phyloP scores from a whole-genome alignment of 2,113 vertebrate species.

The Blennius ocellaris region DNA sequence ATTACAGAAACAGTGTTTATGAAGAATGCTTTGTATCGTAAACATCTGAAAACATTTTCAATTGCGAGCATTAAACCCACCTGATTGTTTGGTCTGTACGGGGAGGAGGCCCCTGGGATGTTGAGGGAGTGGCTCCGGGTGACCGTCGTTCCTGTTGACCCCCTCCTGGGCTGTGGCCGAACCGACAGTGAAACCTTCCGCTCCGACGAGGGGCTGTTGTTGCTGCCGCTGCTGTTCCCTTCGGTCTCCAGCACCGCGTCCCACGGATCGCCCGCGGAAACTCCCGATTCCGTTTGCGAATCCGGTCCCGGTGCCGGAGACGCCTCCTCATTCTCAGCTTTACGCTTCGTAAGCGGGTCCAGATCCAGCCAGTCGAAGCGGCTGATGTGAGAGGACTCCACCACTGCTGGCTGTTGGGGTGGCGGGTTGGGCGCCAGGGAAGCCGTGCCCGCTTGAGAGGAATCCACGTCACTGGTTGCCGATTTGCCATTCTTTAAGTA shows the following conservation, averaged over 20 bases:
- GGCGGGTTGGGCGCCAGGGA: constrained; percentile 77
- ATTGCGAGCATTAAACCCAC: constrained; percentile 73
- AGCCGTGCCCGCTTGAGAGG: constrained; percentile 69
- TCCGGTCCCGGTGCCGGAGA: constrained; percentile 46
- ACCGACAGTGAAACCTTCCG: constrained; percentile 68
- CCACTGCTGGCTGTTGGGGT: constrained; percentile 59
- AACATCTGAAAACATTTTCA: not conserved
- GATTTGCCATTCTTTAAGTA: constrained; percentile 93
- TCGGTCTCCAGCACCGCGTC: constrained; percentile 95
- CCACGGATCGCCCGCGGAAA: constrained; percentile 91
- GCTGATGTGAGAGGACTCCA: constrained; percentile 82
- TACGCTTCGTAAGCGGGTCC: constrained; percentile 93
- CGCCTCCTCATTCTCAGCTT: constrained; percentile 85
- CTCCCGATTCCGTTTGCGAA: constrained; percentile 48
- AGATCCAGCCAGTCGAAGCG: constrained; percentile 96
- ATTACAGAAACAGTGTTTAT: no score
- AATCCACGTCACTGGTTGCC: constrained; percentile 83
- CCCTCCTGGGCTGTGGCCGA: constrained; percentile 77
- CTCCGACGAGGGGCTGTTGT: constrained; percentile 72
- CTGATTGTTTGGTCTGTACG: constrained; percentile 85
- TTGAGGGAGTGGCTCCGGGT: constrained; percentile 92
- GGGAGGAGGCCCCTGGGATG: constrained; percentile 81
- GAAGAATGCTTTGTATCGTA: no score
- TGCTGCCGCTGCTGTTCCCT: constrained; percentile 44
- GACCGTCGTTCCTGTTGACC: constrained; percentile 86